Evolutionary conservation across 2,888 invertebrate species (phyloP).

Genomic region (Polydesmus complanatus): DNA sequence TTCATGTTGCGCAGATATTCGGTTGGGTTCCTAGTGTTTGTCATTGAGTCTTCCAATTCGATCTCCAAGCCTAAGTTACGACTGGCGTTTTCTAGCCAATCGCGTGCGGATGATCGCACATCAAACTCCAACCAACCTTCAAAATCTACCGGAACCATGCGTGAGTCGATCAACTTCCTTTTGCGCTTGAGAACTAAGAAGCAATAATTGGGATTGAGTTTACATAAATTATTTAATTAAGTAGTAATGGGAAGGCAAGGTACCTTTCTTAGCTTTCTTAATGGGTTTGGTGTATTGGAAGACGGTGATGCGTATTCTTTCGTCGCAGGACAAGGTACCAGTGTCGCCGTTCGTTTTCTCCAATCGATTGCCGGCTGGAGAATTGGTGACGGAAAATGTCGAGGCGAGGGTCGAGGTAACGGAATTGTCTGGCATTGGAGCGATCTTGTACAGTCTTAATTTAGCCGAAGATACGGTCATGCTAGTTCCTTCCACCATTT

Average conservation of each 20-base stretch:
- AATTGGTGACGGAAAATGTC: no score
- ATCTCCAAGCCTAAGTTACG: slow-evolving; percentile 22
- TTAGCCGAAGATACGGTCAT: slow-evolving; percentile 9
- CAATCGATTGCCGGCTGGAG: background rate
- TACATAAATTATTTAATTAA: background rate
- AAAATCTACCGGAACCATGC: slow-evolving; percentile 18
- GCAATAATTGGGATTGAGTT: background rate
- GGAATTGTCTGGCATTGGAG: background rate
- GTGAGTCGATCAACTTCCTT: slow-evolving; percentile 19
- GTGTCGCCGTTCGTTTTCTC: background rate
- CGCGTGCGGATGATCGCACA: slow-evolving; percentile 18
- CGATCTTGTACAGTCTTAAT: slow-evolving; percentile 8
- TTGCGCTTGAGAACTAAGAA: slow-evolving; percentile 19
- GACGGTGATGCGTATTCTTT: slow-evolving; percentile 18
- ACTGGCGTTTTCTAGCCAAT: slow-evolving; percentile 20
- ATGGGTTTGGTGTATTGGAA: slow-evolving; percentile 21
- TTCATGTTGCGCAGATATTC: slow-evolving; percentile 22
- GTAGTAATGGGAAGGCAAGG: background rate
- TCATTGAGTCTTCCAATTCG: slow-evolving; percentile 21
- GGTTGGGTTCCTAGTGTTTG: slow-evolving; percentile 19
- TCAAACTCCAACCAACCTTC: slow-evolving; percentile 22
- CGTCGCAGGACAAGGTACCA: background rate
- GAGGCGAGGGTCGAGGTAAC: background rate
- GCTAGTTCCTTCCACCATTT: background rate
- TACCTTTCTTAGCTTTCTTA: slow-evolving; percentile 20